A percentile compares a stretch with the other conserved stretches of the same genome.
Conservation (phyloP, 2,113 vertebrate genomes). For the human (Homo sapiens) region DNA sequence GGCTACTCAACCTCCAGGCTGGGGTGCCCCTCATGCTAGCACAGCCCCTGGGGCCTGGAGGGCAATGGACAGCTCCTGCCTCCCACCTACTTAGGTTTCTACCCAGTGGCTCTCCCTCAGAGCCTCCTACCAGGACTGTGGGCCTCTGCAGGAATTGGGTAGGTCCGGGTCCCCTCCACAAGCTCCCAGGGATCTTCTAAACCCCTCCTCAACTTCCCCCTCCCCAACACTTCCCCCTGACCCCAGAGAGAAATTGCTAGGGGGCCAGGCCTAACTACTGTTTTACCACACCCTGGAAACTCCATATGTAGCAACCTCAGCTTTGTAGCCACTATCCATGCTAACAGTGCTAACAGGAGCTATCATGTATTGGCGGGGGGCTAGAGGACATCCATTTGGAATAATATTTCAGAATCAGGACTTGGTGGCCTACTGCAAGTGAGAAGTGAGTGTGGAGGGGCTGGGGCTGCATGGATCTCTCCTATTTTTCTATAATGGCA, state of each 20-base stretch:
- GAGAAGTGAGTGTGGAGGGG: neutral
- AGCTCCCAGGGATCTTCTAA: neutral
- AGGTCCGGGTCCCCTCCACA: too few relatives aligned
- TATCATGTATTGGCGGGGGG: too few relatives aligned
- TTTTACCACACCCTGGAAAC: neutral
- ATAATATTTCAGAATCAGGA: neutral
- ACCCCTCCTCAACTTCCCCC: neutral
- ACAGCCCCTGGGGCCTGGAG: neutral
- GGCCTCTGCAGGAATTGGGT: rapidly evolving
- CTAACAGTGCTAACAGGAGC: neutral
- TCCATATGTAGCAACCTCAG: neutral
- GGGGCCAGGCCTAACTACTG: too few relatives aligned
- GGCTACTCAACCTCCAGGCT: neutral
- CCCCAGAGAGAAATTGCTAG: neutral
- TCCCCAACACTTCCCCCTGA: neutral
- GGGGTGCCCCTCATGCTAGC: neutral
- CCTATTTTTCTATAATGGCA: neutral
- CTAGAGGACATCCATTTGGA: neutral
- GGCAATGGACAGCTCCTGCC: neutral
- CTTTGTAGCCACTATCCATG: neutral
- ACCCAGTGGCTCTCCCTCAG: too few relatives aligned
- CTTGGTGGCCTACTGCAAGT: neutral
- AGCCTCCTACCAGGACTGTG: neutral
- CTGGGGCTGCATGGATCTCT: neutral
- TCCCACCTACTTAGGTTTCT: neutral